Evolutionary conservation across 35 echinoderm and acorn worm species (phyloP), one percentile per base, ranked within the genome.

Genomic region (Acanthaster planci): DNA sequence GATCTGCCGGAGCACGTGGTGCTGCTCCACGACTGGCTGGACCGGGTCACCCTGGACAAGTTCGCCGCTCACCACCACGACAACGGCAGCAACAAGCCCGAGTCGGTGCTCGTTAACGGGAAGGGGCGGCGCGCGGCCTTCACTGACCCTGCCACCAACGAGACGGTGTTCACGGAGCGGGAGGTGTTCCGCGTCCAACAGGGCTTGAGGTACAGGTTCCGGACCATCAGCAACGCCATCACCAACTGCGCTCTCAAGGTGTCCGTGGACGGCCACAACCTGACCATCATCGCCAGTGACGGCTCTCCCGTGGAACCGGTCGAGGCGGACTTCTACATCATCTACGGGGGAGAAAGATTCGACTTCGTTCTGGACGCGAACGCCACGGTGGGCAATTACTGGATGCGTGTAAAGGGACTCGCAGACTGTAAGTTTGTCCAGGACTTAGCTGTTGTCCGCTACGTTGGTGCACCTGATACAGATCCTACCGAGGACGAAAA

Each of bases 101-200:
- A 94, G 40, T 68, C 96, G 15, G 87, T 99, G 32, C 42, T 99
- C 31, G 94, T 99, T 40, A 99, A 99, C 42, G 96, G 96, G 1
- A 99, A 89, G 64, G 96, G 96, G 18, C 75, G 78, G 35, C 52
- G 91, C 54, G 55, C 51, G 15, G 15, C n/a, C 0, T 84, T 55
- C 42, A 47, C 16, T 14, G 51, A 54, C 29, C 8, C 76, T 7
- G 72, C 39, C 1, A 57, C 26, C 12, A 57, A 84, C 34, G 31
- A 68, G 27, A 60, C 76, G 1, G 8, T 39, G 9, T 92, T 58
- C 50, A 92, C 90, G 5, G 55, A 36, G 4, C 60, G 90, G 2
- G 90, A 92, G 75, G 58, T 86, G 0, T 92, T 86, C 56, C 19
- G 64, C 8, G 84, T 92, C 55, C 60, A 52, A 78, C 60, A 51